Conservation (phyloP, 1,140 invertebrate species). For the Temnothorax longispinosus region DNA sequence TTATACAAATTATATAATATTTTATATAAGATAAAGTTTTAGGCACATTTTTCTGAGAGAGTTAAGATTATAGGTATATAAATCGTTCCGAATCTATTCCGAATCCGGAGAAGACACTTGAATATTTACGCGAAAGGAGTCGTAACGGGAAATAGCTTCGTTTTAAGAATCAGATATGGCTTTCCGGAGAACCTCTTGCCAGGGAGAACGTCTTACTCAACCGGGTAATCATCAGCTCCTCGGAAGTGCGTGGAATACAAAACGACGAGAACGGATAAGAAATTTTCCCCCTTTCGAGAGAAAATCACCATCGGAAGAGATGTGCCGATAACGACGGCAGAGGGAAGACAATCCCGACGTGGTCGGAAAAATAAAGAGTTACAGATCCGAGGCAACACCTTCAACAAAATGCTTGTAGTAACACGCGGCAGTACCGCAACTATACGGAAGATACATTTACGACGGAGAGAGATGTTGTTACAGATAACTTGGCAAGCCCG, state of each 20-base stretch:
- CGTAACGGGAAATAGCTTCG: slow-evolving; percentile 51
- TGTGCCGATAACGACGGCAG: slow-evolving; percentile 61
- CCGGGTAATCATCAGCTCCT: slow-evolving; percentile 48
- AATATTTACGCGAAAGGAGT: slow-evolving; percentile 42
- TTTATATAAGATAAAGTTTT: too few relatives aligned
- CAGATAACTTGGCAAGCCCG: slow-evolving; percentile 67
- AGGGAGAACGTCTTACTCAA: slow-evolving; percentile 28
- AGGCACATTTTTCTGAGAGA: not conserved
- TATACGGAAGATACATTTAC: slow-evolving; percentile 55
- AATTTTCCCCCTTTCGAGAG: slow-evolving; percentile 20
- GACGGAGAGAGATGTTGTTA: slow-evolving; percentile 58
- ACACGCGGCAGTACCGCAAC: slow-evolving; percentile 18
- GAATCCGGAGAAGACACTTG: not conserved
- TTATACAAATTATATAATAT: too few relatives aligned
- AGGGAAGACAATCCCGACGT: slow-evolving; percentile 32
- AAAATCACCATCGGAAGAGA: slow-evolving; percentile 49
- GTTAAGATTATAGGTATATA: slow-evolving; percentile 1
- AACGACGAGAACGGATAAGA: slow-evolving; percentile 47
- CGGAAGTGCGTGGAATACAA: slow-evolving; percentile 65
- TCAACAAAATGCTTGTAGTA: slow-evolving; percentile 38
- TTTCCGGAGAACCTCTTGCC: slow-evolving; percentile 39
- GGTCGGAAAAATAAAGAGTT: slow-evolving; percentile 45
- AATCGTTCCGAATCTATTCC: not conserved
- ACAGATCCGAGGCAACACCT: slow-evolving; percentile 62
- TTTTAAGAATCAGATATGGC: slow-evolving; percentile 54